Evolutionary conservation across 2,113 vertebrate species (phyloP), one percentile per base, ranked within the genome.

Genomic region (Natator depressus): DNA sequence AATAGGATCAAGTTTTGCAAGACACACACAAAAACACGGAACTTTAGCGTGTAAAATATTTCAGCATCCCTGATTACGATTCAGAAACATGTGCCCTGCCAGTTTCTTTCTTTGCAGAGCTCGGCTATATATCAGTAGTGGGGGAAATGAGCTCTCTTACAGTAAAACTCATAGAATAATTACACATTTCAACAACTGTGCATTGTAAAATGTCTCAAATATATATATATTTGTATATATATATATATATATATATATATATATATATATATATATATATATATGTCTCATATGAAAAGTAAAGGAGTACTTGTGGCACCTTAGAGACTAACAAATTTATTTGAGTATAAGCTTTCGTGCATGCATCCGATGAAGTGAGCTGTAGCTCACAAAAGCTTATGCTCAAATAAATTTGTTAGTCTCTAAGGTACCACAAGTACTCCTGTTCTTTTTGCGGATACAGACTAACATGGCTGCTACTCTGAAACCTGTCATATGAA

Each of bases 1-100:
- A 85, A 53, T 87, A 80, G 49, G 59, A 93, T 93, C 82, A 1
- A 94, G 65, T 93, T 96, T 95, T 96, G 91, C 93, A 96, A 92
- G 83, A 93, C 92, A 96, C 93, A 87, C 75, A 79, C 11, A 92
- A 94, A 95, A 88, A 88, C 65, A 93, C 14, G 35, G 75, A 91
- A 92, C 75, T 89, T 84, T 42, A 86, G 88, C 80, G 65, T 93
- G n/a, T 42, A 75, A 42, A 75, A 75, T 97, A 93, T 88, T 95
- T 93, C 62, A 86, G 46, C 88, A 88, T 82, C 35, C 84, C 19
- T 94, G 94, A 95, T 95, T 95, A 91, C 35, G 86, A 53, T 31
- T 35, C 35, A n/a, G 47, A 89, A 96, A 86, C 6, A 16, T 27
- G 91, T 88, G 78, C 29, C 54, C 29, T 91, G 42, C 80, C 0